Base-by-base conservation (phyloP, 2,113 vertebrate genomes). In the Hypanus sabinus region DNA sequence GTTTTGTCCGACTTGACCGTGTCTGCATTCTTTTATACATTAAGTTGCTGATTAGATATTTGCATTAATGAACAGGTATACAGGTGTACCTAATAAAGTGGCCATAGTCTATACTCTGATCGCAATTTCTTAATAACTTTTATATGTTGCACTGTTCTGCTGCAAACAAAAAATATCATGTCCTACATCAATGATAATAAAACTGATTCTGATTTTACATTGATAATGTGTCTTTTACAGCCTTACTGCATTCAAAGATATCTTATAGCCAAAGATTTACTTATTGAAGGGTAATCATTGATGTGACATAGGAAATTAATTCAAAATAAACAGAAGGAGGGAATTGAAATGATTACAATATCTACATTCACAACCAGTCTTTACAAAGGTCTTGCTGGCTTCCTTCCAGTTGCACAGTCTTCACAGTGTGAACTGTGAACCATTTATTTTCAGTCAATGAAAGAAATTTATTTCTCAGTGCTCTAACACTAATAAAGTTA, bases 391-490 rank as follows among this genome's bases (percentile, higher is more conserved):
- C 22, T 57, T 38, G 9, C 79, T 81, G 79, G 79, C 36, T 55
- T 83, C 20, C 80, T 83, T 57, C 55, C 46, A 83, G 38, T 83
- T 83, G 46, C 46, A 57, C 20, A 83, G 80, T 83, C 46, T 83
- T 6, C 80, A 10, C 24, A 24, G 55, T 55, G 22, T 79, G 76
- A 30, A 24, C 62, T n/a, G 7, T 36, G n/a, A 88, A 90, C 33
- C 30, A 90, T 33, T 90, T n/a, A 20, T 60, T 90, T 65, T 90
- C 60, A n/a, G n/a, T 5, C 33, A 30, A 60, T 90, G 30, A 20
- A 33, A 16, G 85, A 65, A 33, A 90, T 68, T 68, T 90, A 90
- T 65, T 88, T 90, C 85, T 68, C 85, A 90, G 30, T 65, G 18
- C 33, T 68, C 2, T 14, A 90, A 8, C 5, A 33, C 1, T 4